Evolutionary conservation across 2,888 invertebrate species (phyloP), one percentile per base, ranked within the genome.

Genomic region (Sarcophaga carnaria): DNA sequence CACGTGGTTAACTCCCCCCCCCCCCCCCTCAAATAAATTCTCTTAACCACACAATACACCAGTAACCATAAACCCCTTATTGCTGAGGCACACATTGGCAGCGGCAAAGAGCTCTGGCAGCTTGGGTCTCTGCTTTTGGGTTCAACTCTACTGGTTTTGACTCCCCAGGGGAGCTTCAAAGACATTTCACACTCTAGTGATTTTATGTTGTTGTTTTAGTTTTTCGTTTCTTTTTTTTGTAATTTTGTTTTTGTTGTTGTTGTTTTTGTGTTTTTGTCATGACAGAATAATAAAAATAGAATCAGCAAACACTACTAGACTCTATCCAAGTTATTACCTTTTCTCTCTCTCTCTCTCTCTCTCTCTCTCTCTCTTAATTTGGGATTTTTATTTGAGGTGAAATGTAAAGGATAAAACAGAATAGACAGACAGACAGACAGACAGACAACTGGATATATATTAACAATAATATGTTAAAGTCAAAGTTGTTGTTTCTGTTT

Each of bases 1-100:
- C 84, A 84, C 84, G 84, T 87, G 87, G 84, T 82, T 84, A 66
- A 76, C 81, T 84, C 81, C 62, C 84, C 71, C 54, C 54, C 14
- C n/a, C 81, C 59, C 84, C 75, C 62, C 54, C 17, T 47, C 12
- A 62, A 49, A 67, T 72, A 72, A 72, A 80, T 82, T 82, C 70
- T 62, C 74, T 20, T 80, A 59, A 67, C 25, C 27, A 70, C 11
- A 69, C 47, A 37, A 25, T 54, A 47, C 17, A 27, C 22, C 27
- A 47, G 22, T 60, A 72, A 78, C 60, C 60, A 62, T 78, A 78
- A 72, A 45, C 27, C 25, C 54, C 12, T 49, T 49, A 49, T 14
- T 49, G 49, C 14, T 49, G 4, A 78, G 66, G 27, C 11, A 70
- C 60, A 17, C 47, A 78, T 64, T 69, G 63, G 10, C 54, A 77